phyloP scores from a whole-genome alignment of 2,888 invertebrate genomes.

The Axea sp. region DNA sequence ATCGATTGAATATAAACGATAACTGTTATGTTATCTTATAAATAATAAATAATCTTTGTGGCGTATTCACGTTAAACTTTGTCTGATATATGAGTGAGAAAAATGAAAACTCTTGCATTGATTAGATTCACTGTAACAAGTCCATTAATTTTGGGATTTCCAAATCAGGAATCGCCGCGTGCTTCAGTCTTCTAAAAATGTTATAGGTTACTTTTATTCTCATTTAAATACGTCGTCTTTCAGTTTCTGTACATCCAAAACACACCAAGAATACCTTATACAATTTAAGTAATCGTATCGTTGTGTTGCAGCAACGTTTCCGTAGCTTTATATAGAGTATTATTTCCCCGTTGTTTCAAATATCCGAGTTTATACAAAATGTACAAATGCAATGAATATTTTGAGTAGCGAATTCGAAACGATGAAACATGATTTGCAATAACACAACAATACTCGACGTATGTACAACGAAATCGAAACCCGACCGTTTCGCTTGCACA shows the following conservation, averaged over 20 bases:
- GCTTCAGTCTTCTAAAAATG: conserved; percentile 38
- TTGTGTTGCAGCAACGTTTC: conserved; percentile 19
- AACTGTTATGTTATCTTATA: no score
- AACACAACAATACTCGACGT: conserved; percentile 22
- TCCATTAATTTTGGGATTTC: background rate
- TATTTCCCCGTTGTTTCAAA: background rate
- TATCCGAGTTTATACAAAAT: conserved; percentile 30
- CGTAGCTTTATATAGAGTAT: background rate
- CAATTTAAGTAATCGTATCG: conserved; percentile 11
- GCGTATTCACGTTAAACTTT: no score
- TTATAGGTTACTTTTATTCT: conserved; percentile 7
- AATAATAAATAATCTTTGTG: no score
- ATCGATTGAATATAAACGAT: no score
- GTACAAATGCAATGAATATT: conserved; percentile 17
- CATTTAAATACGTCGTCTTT: conserved; percentile 5
- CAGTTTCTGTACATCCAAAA: conserved; percentile 17
- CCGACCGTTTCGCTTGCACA: conserved; percentile 11
- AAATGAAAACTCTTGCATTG: no score
- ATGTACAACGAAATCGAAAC: conserved; percentile 43
- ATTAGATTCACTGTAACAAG: no score
- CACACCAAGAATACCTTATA: conserved; percentile 25
- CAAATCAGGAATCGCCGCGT: conserved; percentile 4
- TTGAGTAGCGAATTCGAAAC: conserved; percentile 1
- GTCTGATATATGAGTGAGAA: no score
- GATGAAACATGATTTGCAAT: conserved; percentile 14